Conservation (phyloP, 2,113 vertebrate species). For the Megaleporinus macrocephalus region DNA sequence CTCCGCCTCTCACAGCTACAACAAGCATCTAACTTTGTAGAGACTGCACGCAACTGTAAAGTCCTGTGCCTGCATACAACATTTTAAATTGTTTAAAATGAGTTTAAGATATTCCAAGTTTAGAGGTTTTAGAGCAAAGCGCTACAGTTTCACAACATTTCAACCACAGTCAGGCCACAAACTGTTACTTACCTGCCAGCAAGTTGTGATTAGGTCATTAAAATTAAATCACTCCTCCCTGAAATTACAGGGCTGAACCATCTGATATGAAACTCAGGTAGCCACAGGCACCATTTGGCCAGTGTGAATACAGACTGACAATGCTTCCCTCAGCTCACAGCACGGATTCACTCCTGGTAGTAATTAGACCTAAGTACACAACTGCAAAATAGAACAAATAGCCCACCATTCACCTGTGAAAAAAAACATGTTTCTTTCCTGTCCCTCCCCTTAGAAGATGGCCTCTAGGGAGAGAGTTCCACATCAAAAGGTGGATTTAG, state of each 20-base stretch:
- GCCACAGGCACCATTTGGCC: background rate
- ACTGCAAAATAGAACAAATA: conserved; percentile 24
- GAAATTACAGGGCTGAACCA: background rate
- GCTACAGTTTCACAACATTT: too few species aligned
- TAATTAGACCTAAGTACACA: conserved; percentile 20
- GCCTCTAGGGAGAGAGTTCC: background rate
- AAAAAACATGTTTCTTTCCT: background rate
- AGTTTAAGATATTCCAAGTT: too few species aligned
- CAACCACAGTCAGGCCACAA: too few species aligned
- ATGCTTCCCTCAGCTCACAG: background rate
- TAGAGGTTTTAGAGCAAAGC: too few species aligned
- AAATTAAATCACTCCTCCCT: background rate
- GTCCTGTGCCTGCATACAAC: too few species aligned
- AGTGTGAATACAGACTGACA: background rate
- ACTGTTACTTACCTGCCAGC: too few species aligned
- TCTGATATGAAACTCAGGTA: background rate
- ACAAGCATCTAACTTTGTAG: too few species aligned
- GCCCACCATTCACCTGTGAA: background rate
- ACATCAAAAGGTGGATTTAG: conserved; percentile 10
- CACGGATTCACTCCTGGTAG: conserved; percentile 1
- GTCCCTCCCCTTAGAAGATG: background rate
- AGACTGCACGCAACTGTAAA: too few species aligned
- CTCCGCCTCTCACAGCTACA: too few species aligned
- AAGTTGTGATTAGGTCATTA: background rate
- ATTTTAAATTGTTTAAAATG: too few species aligned